Base-by-base conservation (phyloP, 2,888 invertebrate species). In the Torymus auratus region DNA sequence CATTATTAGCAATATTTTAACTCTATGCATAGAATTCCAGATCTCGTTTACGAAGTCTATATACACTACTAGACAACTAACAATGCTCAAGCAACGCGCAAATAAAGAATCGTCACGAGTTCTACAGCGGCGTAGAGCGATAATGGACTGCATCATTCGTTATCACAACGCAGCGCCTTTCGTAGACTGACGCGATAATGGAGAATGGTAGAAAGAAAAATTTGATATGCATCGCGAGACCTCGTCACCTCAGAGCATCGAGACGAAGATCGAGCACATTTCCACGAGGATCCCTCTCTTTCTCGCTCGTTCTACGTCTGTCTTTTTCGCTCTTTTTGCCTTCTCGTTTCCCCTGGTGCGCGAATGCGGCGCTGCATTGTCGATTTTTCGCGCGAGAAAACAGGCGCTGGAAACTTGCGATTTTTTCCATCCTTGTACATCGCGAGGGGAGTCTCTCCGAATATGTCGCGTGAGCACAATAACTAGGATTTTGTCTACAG, bases 191-290 rank as follows among this genome's bases (percentile, higher is more conserved):
- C 20, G 28, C 17, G 23, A 17, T 61, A 75, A 60, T 68, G 15
- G 61, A 53, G 12, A 58, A 23, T 58, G 41, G 28, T 53, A 28
- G 61, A 61, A 74, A 17, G 60, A 58, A 68, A 75, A 53, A 68
- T 68, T 61, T 75, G 75, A 75, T 75, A 75, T 75, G 60, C 28
- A 75, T 64, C 62, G 55, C 69, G 41, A 70, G 55, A 20, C 56
- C 65, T 71, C 65, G 65, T 52, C 70, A 71, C 61, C 61, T 70
- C 70, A 41, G 64, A 15, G 52, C 23, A 56, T 15, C 41, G n/a
- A 50, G 58, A 71, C 56, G 52, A 70, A 70, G 64, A 71, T 71
- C 50, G 64, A 64, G 55, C 10, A 28, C 15, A 77, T 58, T 77
- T 71, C 52, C 17, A 69, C 53, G 56, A 41, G 20, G 13, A 61